Evolutionary conservation across 2,113 vertebrate genomes (phyloP), one percentile per base, ranked within the genome.

Genomic region (Apodemus speciosus): DNA sequence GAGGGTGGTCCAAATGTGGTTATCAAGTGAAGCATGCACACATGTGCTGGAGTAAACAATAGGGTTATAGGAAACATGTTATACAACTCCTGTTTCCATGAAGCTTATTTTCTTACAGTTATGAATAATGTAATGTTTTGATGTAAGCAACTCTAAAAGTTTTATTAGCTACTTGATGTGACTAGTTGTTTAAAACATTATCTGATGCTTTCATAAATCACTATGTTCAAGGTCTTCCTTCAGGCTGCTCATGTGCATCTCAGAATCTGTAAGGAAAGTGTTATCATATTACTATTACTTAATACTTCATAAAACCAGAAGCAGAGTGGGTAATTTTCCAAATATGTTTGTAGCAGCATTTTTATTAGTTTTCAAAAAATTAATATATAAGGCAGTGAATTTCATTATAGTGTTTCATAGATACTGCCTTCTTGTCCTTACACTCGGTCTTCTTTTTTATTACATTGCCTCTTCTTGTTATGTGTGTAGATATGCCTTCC

Each of bases 171-270:
- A 30, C 46, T 93, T 40, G 2, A 40, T 87, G 21, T 49, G 32
- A 79, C 27, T 76, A 84, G 46, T n/a, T 88, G 38, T 72, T 90
- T 62, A 25, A 72, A 93, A 88, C 35, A 76, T 76, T 53, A 84
- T 49, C 60, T 53, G 49, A n/a, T 77, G 38, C 4, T 5, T 77
- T 80, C 60, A 68, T 30, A 75, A 49, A 58, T 2, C 14, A 85
- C n/a, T 11, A 6, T 35, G 8, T 80, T 3, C 16, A 18, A 94
- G 23, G 13, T 69, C 58, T 66, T 87, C 38, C 43, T 83, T 58
- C 93, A 84, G 83, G 49, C 15, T 89, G 40, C n/a, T 73, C 2
- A 58, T 30, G 27, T 89, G 46, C 16, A 46, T 60, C 35, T 73
- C 6, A 93, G 23, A 93, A 75, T 38, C 7, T 43, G 6, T 58